These are phyloP conservation scores for Mesopsocus fuscifrons DNA, from an alignment of 2,888 invertebrate species.

Conservation along the genomic window DNA sequence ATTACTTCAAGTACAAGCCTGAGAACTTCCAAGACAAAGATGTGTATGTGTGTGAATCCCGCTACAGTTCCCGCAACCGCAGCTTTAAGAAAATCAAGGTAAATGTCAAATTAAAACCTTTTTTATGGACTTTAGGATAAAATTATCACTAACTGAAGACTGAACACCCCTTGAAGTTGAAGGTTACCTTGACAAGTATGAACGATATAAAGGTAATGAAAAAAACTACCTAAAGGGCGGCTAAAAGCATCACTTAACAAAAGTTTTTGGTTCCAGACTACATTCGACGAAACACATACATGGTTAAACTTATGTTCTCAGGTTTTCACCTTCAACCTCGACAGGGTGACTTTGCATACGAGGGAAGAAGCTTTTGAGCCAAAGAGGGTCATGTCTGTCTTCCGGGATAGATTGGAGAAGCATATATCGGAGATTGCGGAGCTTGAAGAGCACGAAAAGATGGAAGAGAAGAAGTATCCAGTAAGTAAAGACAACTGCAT, in stretches of 20 bases:
- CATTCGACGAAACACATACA: no score
- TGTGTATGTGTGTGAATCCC: conserved; percentile 91
- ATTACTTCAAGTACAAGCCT: conserved; percentile 79
- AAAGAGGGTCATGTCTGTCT: conserved; percentile 78
- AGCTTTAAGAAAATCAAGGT: conserved; percentile 72
- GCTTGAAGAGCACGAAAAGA: conserved; percentile 60
- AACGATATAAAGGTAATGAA: no score
- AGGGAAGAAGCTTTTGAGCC: conserved; percentile 63
- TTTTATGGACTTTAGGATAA: background rate
- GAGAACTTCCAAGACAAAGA: conserved; percentile 80
- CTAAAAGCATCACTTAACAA: no score
- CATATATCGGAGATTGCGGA: conserved; percentile 78
- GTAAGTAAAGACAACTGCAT: conserved; percentile 41
- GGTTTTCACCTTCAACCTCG: conserved; percentile 34
- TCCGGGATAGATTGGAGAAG: conserved; percentile 75
- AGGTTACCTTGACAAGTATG: no score
- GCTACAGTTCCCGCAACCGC: conserved; percentile 69
- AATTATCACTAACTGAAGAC: no score
- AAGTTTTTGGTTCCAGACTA: no score
- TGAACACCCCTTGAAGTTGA: no score
- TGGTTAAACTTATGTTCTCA: no score
- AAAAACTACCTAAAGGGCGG: no score
- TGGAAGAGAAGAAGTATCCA: conserved; percentile 70
- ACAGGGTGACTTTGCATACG: conserved; percentile 39
- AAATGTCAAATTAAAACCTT: no score